These are phyloP conservation scores for Mesocentrotus franciscanus DNA, from an alignment of 53 echinoderm and acorn worm genomes.

Conservation along the genomic window DNA sequence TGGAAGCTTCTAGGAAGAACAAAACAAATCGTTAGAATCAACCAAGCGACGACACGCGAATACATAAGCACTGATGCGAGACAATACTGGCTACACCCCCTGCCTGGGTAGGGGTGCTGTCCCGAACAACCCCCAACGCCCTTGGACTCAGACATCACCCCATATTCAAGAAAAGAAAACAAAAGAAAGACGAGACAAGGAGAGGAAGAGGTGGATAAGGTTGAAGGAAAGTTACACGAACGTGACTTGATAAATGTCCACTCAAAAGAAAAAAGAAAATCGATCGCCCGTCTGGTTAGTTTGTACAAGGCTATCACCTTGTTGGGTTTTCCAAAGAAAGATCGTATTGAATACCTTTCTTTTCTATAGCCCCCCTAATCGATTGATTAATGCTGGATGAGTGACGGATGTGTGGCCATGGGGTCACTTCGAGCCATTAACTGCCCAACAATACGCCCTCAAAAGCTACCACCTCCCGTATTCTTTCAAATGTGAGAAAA, in stretches of 20 bases:
- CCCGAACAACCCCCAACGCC: slow-evolving; percentile 26
- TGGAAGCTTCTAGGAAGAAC: neutral
- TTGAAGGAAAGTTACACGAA: slow-evolving; percentile 25
- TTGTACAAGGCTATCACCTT: slow-evolving; percentile 38
- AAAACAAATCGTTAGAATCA: slow-evolving; percentile 14
- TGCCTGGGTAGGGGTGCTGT: neutral
- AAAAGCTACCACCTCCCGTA: neutral
- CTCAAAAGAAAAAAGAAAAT: slow-evolving; percentile 11
- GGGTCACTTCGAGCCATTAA: slow-evolving; percentile 30
- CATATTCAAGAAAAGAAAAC: slow-evolving; percentile 9
- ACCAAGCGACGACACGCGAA: neutral
- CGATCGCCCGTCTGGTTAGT: slow-evolving; percentile 45
- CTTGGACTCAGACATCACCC: slow-evolving; percentile 20
- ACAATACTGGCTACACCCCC: slow-evolving; percentile 38
- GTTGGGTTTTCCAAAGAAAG: neutral
- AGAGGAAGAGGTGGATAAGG: slow-evolving; percentile 23
- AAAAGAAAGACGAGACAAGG: neutral
- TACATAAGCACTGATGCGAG: slow-evolving; percentile 20
- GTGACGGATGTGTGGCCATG: slow-evolving; percentile 7
- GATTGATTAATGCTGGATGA: slow-evolving; percentile 37
- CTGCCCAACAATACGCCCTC: slow-evolving; percentile 43
- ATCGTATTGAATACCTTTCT: slow-evolving; percentile 24
- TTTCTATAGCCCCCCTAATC: neutral
- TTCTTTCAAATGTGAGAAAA: slow-evolving; percentile 28
- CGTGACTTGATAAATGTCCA: slow-evolving; percentile 31